These are phyloP conservation scores for Drosophila rufa DNA, from an alignment of 1,140 invertebrate genomes.

Conservation along the genomic window DNA sequence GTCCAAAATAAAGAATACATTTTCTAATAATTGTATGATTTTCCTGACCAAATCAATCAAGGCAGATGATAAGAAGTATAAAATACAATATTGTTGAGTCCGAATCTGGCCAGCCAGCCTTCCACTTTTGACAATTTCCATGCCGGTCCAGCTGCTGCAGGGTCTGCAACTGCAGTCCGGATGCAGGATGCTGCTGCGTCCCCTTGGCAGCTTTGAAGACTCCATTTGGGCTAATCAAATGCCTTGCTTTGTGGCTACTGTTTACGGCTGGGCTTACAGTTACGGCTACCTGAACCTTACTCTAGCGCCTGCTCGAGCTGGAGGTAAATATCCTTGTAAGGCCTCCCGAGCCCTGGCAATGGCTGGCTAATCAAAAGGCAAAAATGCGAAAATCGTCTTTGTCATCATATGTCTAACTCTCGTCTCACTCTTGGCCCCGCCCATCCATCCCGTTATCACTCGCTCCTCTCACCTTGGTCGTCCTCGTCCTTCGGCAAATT, in stretches of 20 bases:
- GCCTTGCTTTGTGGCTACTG: conserved; percentile 69
- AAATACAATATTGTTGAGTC: too few species aligned
- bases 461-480: conserved; percentile 25
- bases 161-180: conserved; percentile 1
- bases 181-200: conserved; percentile 8
- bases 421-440: conserved; percentile 20
- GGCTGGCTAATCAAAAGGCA: conserved; percentile 76
- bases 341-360: conserved; percentile 16
- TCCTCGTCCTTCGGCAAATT: conserved; percentile 52
- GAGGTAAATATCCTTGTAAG: conserved; percentile 25
- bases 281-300: conserved; percentile 66
- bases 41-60: background rate
- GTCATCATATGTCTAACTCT: conserved; percentile 79
- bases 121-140: background rate
- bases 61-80: too few species aligned
- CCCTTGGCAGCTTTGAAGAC: conserved; percentile 25
- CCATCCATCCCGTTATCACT: conserved; percentile 36
- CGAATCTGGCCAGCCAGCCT: too few species aligned
- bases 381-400: conserved; percentile 79
- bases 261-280: conserved; percentile 52
- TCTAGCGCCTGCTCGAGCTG: conserved; percentile 15
- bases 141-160: background rate
- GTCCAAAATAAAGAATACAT: background rate
- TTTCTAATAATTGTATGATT: background rate
- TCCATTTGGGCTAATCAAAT: conserved; percentile 66